Conservation (phyloP, 1,140 invertebrate species). For the Zophobas morio region DNA sequence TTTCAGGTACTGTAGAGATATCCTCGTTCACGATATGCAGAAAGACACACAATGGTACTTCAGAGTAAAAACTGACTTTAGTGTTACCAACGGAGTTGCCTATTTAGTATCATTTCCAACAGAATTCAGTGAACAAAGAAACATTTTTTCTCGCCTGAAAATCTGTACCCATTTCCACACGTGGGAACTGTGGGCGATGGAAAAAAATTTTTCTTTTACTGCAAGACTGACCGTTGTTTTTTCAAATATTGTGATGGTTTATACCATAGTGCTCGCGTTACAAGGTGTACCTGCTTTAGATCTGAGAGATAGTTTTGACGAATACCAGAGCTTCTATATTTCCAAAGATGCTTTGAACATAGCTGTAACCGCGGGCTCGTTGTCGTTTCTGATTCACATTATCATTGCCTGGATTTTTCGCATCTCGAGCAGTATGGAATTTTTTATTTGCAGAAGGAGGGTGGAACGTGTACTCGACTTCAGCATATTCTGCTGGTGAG, state of each 20-base stretch:
- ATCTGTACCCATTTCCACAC: slow-evolving; percentile 18
- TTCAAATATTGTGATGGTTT: slow-evolving; percentile 13
- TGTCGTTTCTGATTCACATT: neutral
- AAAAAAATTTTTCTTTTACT: slow-evolving; percentile 8
- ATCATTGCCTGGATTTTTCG: neutral
- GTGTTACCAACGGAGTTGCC: neutral
- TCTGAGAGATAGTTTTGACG: neutral
- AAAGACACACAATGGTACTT: slow-evolving; percentile 4
- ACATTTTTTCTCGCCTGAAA: neutral
- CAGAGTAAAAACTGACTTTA: neutral
- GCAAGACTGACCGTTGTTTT: neutral
- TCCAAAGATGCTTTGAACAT: neutral
- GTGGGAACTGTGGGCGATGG: slow-evolving; percentile 10
- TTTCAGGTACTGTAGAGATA: slow-evolving; percentile 13
- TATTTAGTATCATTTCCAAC: neutral
- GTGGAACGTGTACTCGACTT: too few relatives aligned
- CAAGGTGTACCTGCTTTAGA: neutral
- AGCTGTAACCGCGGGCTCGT: neutral
- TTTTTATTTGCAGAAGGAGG: too few relatives aligned
- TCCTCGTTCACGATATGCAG: slow-evolving; percentile 13
- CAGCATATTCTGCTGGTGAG: neutral
- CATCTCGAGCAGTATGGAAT: too few relatives aligned
- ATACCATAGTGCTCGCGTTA: neutral
- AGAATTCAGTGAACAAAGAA: neutral
- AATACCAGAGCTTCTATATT: neutral